Evolutionary conservation across 2,888 invertebrate genomes (phyloP).

Genomic region (Heliconius hortense): DNA sequence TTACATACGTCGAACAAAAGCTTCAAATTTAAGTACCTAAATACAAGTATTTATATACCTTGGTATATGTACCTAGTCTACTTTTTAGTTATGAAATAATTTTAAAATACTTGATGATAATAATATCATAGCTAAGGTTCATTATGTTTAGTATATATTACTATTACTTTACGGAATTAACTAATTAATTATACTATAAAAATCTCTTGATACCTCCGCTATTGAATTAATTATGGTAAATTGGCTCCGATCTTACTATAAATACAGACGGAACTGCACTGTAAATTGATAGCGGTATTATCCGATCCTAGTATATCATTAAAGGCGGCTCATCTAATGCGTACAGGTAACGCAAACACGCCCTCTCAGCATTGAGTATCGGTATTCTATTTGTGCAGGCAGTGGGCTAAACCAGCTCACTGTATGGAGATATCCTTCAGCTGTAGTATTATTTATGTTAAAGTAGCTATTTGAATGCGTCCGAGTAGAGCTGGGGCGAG

Average conservation of each 20-base stretch:
- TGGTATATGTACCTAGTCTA: not conserved
- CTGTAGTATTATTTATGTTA: conserved; percentile 35
- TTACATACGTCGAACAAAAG: not conserved
- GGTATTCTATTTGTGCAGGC: conserved; percentile 63
- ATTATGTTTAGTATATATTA: not conserved
- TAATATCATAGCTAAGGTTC: too few species aligned
- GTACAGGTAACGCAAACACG: conserved; percentile 55
- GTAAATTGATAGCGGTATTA: conserved; percentile 30
- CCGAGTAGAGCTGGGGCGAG: conserved; percentile 24
- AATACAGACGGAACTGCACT: conserved; percentile 11
- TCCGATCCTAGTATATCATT: conserved; percentile 46
- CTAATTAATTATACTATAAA: not conserved
- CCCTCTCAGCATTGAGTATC: conserved; percentile 58
- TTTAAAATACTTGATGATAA: too few species aligned
- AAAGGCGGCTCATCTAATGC: conserved; percentile 52
- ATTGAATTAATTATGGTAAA: conserved; percentile 14
- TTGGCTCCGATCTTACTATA: conserved; percentile 12
- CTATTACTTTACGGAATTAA: not conserved
- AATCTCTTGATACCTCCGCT: not conserved
- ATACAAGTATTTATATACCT: too few species aligned
- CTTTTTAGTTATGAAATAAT: too few species aligned
- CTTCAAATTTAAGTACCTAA: not conserved
- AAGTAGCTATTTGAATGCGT: conserved; percentile 63
- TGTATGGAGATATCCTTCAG: conserved; percentile 36
- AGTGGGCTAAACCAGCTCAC: conserved; percentile 40